Percentiles rank a stretch among this genome's conserved stretches.
These are phyloP conservation scores for Cacatua alba DNA, from an alignment of 2,113 vertebrate genomes.

Conservation along the genomic window DNA sequence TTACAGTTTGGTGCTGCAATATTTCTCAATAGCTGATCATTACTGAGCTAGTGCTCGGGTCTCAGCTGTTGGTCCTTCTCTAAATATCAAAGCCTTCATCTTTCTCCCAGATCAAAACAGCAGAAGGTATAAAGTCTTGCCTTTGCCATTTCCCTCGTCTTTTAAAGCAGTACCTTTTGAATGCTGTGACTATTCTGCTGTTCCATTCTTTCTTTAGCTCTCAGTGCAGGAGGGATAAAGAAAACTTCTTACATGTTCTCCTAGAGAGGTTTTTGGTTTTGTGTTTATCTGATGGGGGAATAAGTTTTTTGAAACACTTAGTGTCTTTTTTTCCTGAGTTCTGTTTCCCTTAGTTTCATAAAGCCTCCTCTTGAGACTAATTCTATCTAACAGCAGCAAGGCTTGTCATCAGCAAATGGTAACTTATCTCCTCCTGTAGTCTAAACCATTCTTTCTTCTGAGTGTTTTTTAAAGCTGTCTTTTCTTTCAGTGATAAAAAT, in stretches of 20 bases:
- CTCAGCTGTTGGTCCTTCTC: constrained; percentile 38
- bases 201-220: constrained; percentile 22
- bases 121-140: not conserved
- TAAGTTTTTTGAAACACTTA: constrained; percentile 34
- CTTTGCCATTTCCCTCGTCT: not conserved
- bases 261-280: not conserved
- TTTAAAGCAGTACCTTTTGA: constrained; percentile 22
- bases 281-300: constrained; percentile 2
- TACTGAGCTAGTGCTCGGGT: not conserved
- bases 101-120: constrained; percentile 9
- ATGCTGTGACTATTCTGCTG: not conserved
- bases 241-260: not conserved
- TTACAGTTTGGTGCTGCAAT: not conserved
- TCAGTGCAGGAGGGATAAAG: not conserved
- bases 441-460: not conserved
- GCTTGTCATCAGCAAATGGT: constrained; percentile 24
- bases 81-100: constrained; percentile 15
- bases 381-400: constrained; percentile 8
- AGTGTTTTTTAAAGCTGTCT: constrained; percentile 24
- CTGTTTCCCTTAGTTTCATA: not conserved
- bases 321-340: constrained; percentile 7
- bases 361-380: constrained; percentile 30
- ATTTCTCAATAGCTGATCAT: constrained; percentile 1
- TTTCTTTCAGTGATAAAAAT: constrained; percentile 38
- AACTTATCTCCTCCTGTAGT: not conserved